Conservation (phyloP, 2,888 invertebrate species). For the Flabesymbios commensalis region DNA sequence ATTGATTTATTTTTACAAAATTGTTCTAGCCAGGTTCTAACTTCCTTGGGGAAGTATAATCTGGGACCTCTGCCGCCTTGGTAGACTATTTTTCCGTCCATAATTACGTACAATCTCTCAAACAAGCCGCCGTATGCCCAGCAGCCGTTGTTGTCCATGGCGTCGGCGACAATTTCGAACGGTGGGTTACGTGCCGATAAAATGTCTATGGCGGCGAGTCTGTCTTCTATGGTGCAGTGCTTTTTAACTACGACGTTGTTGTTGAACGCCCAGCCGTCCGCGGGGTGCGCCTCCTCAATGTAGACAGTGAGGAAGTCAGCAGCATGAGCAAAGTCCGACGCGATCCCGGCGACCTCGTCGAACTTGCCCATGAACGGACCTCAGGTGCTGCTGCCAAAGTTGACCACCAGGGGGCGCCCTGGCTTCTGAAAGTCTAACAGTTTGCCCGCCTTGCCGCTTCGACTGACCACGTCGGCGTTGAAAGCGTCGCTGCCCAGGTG, state of each 20-base stretch:
- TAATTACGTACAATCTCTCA: not conserved
- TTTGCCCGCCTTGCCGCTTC: constrained; percentile 14
- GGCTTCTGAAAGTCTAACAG: constrained; percentile 20
- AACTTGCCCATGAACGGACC: constrained; percentile 50
- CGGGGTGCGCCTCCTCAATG: constrained; percentile 52
- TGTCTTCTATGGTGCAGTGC: constrained; percentile 38
- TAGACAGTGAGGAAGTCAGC: constrained; percentile 52
- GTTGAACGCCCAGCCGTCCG: constrained; percentile 50
- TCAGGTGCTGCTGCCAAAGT: constrained; percentile 56
- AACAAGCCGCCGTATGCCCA: too few relatives aligned
- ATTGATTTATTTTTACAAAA: too few relatives aligned
- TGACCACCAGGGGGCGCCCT: constrained; percentile 46
- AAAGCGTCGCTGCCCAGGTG: constrained; percentile 10
- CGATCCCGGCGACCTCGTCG: constrained; percentile 39
- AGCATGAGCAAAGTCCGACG: constrained; percentile 36
- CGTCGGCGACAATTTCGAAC: too few relatives aligned
- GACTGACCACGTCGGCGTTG: constrained; percentile 13
- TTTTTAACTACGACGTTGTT: constrained; percentile 36
- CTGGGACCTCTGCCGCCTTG: not conserved
- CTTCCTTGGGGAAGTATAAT: too few relatives aligned
- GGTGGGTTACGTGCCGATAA: too few relatives aligned
- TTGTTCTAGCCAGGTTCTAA: too few relatives aligned
- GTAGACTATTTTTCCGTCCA: not conserved
- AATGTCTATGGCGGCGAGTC: constrained; percentile 41
- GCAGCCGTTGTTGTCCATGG: too few relatives aligned